Conservation (phyloP, 2,113 vertebrate species). For the Cyanoramphus novaezelandiae region DNA sequence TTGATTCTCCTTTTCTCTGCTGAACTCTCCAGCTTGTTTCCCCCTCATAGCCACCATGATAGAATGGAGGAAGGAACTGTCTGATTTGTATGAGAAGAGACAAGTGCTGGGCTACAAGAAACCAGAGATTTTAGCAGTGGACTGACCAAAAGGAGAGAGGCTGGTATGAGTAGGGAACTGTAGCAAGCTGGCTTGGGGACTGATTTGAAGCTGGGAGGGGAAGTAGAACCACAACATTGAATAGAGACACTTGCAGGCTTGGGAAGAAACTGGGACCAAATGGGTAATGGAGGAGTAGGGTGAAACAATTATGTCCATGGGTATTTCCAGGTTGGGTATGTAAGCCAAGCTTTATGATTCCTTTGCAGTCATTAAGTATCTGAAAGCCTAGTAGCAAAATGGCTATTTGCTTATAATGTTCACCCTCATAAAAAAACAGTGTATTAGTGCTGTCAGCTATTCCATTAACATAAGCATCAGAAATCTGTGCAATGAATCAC, state of each 20-base stretch:
- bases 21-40: neutral
- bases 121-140: neutral
- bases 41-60: fast-evolving
- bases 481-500: neutral
- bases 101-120: neutral
- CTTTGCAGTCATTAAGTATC: neutral
- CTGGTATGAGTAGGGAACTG: neutral
- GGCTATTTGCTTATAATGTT: neutral
- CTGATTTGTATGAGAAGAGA: neutral
- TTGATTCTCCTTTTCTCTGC: neutral
- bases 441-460: neutral
- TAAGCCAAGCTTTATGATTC: neutral
- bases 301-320: neutral
- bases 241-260: neutral
- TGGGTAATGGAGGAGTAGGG: neutral
- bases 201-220: neutral
- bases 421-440: neutral
- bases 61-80: neutral
- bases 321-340: neutral
- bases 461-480: neutral
- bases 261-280: neutral
- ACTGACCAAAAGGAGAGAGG: neutral
- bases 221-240: neutral
- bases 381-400: neutral
- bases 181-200: neutral